Evolutionary conservation across 1,140 invertebrate species (phyloP).

Genomic region (Ephestia elutella): DNA sequence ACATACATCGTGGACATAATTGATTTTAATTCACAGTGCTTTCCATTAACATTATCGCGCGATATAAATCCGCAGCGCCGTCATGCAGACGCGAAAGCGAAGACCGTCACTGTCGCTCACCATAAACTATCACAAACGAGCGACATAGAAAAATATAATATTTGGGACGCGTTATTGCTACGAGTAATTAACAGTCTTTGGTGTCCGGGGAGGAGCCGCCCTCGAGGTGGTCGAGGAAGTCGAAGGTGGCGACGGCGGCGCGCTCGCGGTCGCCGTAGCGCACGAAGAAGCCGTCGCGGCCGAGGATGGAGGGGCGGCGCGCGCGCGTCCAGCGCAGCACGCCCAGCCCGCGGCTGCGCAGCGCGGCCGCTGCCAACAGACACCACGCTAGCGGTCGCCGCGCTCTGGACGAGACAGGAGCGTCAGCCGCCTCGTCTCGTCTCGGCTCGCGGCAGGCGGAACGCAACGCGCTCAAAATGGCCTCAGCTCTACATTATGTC

Average conservation of each 20-base stretch:
- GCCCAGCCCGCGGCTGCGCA: conserved; percentile 61
- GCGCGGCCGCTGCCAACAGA: conserved; percentile 70
- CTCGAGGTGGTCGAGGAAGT: conserved; percentile 83
- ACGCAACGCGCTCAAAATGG: neutral
- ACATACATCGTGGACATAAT: no score
- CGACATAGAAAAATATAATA: conserved; percentile 62
- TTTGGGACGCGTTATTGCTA: conserved; percentile 36
- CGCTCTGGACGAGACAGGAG: conserved; percentile 74
- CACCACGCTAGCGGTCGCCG: conserved; percentile 67
- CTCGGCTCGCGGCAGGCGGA: conserved; percentile 49
- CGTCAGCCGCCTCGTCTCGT: conserved; percentile 38
- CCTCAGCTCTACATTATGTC: neutral
- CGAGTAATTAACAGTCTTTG: conserved; percentile 48
- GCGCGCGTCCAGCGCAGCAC: conserved; percentile 66
- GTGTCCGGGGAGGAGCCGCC: conserved; percentile 74
- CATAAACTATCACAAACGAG: conserved; percentile 43
- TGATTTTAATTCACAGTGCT: no score
- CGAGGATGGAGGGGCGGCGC: conserved; percentile 81
- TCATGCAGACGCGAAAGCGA: conserved; percentile 27
- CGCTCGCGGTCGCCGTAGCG: conserved; percentile 85
- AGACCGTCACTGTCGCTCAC: conserved; percentile 16
- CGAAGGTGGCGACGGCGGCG: conserved; percentile 85
- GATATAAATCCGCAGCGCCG: neutral
- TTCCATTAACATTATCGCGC: no score
- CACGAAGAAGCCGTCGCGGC: conserved; percentile 83